phyloP scores from a whole-genome alignment of 2,888 invertebrate genomes.

The Plutella xylostella region DNA sequence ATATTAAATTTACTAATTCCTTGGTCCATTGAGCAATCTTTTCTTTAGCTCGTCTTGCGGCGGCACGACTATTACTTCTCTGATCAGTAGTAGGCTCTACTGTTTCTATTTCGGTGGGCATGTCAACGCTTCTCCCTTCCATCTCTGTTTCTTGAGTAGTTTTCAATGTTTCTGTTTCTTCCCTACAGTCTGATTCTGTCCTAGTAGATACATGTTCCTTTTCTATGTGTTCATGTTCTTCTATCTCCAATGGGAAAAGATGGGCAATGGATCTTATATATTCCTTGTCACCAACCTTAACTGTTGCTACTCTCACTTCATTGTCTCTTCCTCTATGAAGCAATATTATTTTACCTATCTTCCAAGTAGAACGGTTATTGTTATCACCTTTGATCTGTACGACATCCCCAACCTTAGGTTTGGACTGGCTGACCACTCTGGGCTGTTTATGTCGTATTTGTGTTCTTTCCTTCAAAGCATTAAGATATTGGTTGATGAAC shows the following conservation, averaged over 20 bases:
- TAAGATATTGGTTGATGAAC: conserved; percentile 8
- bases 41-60: no score
- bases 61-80: no score
- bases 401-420: conserved; percentile 5
- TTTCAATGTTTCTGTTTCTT: no score
- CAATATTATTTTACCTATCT: conserved; percentile 8
- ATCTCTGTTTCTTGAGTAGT: no score
- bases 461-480: conserved; percentile 9
- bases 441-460: conserved; percentile 2
- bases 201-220: no score
- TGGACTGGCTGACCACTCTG: neutral
- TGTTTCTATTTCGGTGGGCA: no score
- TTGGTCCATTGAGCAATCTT: no score
- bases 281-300: conserved; percentile 5
- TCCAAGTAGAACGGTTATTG: conserved; percentile 9
- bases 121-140: no score
- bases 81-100: no score
- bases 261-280: conserved; percentile 7
- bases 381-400: conserved; percentile 11
- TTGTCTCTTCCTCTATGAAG: conserved; percentile 7
- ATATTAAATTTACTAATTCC: no score
- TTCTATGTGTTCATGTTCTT: neutral
- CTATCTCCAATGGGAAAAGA: conserved; percentile 8
- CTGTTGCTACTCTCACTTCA: conserved; percentile 8
- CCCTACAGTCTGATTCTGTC: no score